Percentiles rank a stretch among this genome's conserved stretches.
Conservation (phyloP, 2,113 vertebrate genomes). For the Phoenicopterus ruber region DNA sequence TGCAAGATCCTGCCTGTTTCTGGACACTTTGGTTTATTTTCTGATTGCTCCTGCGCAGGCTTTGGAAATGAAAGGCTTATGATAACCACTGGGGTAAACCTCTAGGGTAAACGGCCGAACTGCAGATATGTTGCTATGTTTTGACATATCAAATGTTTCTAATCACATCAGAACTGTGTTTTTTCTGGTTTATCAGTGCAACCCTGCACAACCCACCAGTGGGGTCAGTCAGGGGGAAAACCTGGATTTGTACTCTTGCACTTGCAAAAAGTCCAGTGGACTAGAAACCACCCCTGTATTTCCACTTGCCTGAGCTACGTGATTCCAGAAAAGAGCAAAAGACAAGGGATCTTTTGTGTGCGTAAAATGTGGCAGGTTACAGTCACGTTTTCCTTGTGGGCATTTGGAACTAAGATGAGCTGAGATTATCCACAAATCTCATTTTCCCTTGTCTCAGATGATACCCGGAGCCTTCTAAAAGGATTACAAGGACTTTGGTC, state of each 20-base stretch:
- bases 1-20: background rate
- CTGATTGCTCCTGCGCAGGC: background rate
- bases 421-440: constrained; percentile 29
- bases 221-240: background rate
- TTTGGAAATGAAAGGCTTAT: background rate
- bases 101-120: background rate
- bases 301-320: background rate
- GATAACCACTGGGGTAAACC: background rate
- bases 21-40: background rate
- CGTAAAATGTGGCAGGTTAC: background rate
- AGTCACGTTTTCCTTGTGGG: background rate
- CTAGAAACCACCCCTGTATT: background rate
- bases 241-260: background rate
- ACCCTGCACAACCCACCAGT: background rate
- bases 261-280: background rate
- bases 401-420: background rate
- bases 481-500: constrained; percentile 16
- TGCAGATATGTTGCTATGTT: background rate
- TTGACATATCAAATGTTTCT: background rate
- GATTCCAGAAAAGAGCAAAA: background rate
- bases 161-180: background rate
- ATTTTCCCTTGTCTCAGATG: background rate
- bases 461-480: background rate
- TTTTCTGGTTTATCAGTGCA: background rate
- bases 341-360: background rate